These are phyloP conservation scores for Agrotis exclamationis DNA, from an alignment of 2,888 invertebrate genomes.

Conservation along the genomic window DNA sequence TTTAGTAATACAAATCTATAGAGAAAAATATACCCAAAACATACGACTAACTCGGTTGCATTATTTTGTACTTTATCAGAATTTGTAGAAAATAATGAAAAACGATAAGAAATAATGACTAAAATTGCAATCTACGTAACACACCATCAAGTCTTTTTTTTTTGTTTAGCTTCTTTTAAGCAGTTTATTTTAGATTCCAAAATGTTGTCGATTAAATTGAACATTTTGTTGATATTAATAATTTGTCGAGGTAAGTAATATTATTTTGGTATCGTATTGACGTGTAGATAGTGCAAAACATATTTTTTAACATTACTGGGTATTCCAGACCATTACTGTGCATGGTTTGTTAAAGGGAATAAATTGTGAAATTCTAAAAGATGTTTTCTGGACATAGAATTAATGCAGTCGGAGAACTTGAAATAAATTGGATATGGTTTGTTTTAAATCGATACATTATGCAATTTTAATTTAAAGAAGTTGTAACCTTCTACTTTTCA, in stretches of 20 bases:
- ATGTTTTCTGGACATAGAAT: too few relatives aligned
- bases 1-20: background rate
- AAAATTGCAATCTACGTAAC: conserved; percentile 13
- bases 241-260: conserved; percentile 27
- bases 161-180: background rate
- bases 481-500: background rate
- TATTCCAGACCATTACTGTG: too few relatives aligned
- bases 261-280: background rate
- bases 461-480: too few relatives aligned
- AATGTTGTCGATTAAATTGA: conserved; percentile 18
- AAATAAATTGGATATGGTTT: background rate
- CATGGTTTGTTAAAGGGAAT: too few relatives aligned
- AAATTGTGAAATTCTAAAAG: too few relatives aligned
- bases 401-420: background rate
- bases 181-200: background rate
- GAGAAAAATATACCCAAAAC: background rate
- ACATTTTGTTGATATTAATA: conserved; percentile 15
- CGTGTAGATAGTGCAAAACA: too few relatives aligned
- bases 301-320: too few relatives aligned
- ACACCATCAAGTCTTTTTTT: background rate
- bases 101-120: conserved; percentile 15
- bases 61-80: background rate
- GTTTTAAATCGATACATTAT: too few relatives aligned
- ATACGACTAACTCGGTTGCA: background rate
- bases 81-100: conserved; percentile 25